phyloP scores from a whole-genome alignment of 2,888 invertebrate genomes.

The Limnephilus lunatus region DNA sequence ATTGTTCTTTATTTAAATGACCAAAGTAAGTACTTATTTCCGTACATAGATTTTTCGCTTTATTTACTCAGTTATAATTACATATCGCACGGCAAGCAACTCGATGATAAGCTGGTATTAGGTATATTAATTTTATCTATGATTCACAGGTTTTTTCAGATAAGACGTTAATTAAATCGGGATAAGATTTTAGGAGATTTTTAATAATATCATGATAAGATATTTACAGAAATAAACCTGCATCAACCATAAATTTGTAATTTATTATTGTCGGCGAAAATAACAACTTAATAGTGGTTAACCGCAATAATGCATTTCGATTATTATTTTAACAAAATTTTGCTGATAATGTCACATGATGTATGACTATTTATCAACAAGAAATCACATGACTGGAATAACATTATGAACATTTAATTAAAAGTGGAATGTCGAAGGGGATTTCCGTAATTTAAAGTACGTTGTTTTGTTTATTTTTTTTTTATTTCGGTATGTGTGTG shows the following conservation, averaged over 20 bases:
- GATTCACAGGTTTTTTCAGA: background rate
- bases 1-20: slow-evolving; percentile 9
- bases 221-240: background rate
- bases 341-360: background rate
- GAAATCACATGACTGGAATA: background rate
- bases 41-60: background rate
- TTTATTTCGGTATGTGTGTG: background rate
- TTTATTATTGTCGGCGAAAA: background rate
- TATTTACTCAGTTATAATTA: background rate
- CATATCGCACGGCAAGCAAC: background rate
- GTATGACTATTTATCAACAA: background rate
- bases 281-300: background rate
- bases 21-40: background rate
- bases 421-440: background rate
- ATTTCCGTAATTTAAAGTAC: background rate
- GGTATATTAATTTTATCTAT: background rate
- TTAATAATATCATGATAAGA: background rate
- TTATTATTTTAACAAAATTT: background rate
- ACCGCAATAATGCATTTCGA: background rate
- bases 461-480: too few relatives aligned
- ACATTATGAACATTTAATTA: background rate
- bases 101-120: background rate
- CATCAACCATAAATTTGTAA: background rate
- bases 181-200: background rate
- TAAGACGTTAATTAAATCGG: background rate